These are phyloP conservation scores for Sigmodon hispidus DNA, from an alignment of 2,113 vertebrate genomes.

Conservation along the genomic window DNA sequence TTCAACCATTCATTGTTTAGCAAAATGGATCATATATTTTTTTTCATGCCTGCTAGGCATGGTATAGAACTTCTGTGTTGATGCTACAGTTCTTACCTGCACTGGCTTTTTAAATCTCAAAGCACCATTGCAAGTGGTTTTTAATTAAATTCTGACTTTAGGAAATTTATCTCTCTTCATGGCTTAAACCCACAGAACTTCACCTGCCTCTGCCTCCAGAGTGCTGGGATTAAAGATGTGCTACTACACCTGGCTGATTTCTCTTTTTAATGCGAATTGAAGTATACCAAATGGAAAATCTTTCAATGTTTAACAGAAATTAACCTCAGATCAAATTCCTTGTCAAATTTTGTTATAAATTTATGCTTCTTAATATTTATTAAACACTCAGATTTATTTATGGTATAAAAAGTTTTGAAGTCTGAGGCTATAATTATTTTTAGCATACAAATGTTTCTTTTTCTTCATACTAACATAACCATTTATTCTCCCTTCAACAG, in stretches of 20 bases:
- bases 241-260: not conserved
- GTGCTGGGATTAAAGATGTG: no score
- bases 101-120: not conserved
- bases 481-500: conserved; percentile 83
- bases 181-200: not conserved
- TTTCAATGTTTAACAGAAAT: conserved; percentile 40
- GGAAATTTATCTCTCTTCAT: not conserved
- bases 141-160: conserved; percentile 40
- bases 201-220: not conserved
- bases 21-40: not conserved
- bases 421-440: conserved; percentile 15
- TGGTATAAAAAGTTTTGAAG: not conserved
- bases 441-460: conserved; percentile 46
- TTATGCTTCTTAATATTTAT: conserved; percentile 42
- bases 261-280: not conserved
- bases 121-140: conserved; percentile 42
- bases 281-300: conserved; percentile 43
- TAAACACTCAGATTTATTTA: not conserved
- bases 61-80: not conserved
- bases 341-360: conserved; percentile 55
- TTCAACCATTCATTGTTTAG: not conserved
- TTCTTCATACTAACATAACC: conserved; percentile 31
- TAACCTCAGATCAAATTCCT: conserved; percentile 51
- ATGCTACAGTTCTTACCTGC: not conserved
- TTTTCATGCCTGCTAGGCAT: not conserved